These are phyloP conservation scores for Autographa gamma DNA, from an alignment of 2,888 invertebrate species.

Conservation along the genomic window DNA sequence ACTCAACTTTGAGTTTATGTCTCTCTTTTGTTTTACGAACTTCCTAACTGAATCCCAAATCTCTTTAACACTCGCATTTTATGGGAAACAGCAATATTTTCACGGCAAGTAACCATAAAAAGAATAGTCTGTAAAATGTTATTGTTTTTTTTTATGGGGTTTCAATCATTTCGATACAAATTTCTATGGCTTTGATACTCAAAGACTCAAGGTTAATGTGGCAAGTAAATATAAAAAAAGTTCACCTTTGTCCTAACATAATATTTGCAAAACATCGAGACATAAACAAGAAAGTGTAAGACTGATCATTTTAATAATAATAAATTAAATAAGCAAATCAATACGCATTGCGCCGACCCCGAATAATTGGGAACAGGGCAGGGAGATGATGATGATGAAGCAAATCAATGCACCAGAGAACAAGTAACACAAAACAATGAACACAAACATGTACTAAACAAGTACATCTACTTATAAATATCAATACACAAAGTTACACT, in stretches of 20 bases:
- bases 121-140: constrained; percentile 46
- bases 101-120: constrained; percentile 52
- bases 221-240: no score
- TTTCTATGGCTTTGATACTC: constrained; percentile 51
- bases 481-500: neutral
- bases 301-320: no score
- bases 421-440: constrained; percentile 18
- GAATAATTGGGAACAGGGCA: no score
- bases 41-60: constrained; percentile 49
- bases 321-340: no score
- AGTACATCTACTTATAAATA: constrained; percentile 17
- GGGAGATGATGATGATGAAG: no score
- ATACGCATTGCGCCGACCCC: no score
- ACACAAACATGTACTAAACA: constrained; percentile 10
- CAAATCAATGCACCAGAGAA: no score
- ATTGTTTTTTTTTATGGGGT: constrained; percentile 54
- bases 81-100: constrained; percentile 49
- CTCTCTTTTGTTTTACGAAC: constrained; percentile 50
- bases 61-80: constrained; percentile 42
- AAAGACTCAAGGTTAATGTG: neutral
- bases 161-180: constrained; percentile 61
- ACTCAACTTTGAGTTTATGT: constrained; percentile 27
- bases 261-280: no score
- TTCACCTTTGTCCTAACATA: no score
- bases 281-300: no score